A percentile compares a stretch with the other conserved stretches of the same genome.
These are phyloP conservation scores for Enteromius paludinosus DNA, from an alignment of 2,797 vertebrate genomes.

Conservation along the genomic window DNA sequence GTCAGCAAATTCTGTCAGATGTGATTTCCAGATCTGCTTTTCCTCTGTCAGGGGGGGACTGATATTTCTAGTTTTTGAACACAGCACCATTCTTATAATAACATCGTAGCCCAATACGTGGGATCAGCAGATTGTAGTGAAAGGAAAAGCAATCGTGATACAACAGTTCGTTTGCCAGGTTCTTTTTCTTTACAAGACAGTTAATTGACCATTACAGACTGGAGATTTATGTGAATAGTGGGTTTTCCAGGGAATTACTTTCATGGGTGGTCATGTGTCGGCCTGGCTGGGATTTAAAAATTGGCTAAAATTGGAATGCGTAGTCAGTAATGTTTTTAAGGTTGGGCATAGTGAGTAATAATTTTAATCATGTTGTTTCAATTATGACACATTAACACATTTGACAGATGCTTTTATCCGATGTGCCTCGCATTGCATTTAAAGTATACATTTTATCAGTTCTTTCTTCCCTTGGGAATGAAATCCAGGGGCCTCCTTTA, in stretches of 20 bases:
- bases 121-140: slow-evolving; percentile 1
- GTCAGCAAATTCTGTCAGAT: slow-evolving; percentile 50
- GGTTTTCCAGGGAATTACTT: neutral
- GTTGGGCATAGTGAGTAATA: no score
- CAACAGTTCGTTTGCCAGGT: neutral
- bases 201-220: neutral
- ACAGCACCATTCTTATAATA: neutral
- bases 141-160: neutral
- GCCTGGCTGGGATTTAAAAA: neutral
- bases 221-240: neutral
- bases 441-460: neutral
- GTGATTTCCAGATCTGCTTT: slow-evolving; percentile 55
- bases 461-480: neutral
- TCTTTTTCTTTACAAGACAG: neutral
- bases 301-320: neutral
- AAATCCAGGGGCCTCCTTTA: neutral
- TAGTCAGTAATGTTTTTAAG: no score
- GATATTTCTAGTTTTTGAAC: slow-evolving; percentile 32
- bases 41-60: slow-evolving; percentile 64
- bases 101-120: neutral
- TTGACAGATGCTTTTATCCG: neutral
- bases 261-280: neutral
- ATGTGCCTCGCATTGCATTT: neutral
- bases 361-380: neutral
- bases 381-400: neutral